Evolutionary conservation across 2,797 vertebrate genomes (phyloP).

Genomic region (Syngnathus rostellatus): DNA sequence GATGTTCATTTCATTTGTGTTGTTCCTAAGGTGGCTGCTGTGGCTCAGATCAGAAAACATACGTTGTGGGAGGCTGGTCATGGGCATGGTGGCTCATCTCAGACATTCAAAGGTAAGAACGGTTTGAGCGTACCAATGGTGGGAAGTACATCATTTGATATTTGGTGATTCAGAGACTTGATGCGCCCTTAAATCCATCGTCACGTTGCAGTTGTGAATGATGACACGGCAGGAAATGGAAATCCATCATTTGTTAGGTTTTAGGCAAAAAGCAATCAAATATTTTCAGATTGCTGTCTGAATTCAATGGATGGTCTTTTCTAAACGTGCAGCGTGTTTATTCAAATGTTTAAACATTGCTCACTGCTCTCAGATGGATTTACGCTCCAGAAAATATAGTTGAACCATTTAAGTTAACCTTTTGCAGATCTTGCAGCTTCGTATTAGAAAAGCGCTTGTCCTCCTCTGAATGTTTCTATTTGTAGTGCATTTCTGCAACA

Average conservation of each 20-base stretch:
- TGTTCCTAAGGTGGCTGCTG: slow-evolving; percentile 78
- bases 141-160: background rate
- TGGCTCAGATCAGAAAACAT: slow-evolving; percentile 77
- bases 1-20: slow-evolving; percentile 11
- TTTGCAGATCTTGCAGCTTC: background rate
- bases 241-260: background rate
- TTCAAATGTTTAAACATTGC: slow-evolving; percentile 24
- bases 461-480: background rate
- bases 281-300: slow-evolving; percentile 1
- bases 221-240: background rate
- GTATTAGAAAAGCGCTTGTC: background rate
- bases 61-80: slow-evolving; percentile 85
- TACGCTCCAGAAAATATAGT: slow-evolving; percentile 1
- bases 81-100: slow-evolving; percentile 93
- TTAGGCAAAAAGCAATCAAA: background rate
- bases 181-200: too few relatives aligned
- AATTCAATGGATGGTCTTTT: background rate
- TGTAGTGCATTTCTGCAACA: background rate
- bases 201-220: background rate
- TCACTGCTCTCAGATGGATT: slow-evolving; percentile 7
- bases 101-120: slow-evolving; percentile 88
- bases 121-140: slow-evolving; percentile 62
- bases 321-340: slow-evolving; percentile 18
- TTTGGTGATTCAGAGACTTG: background rate
- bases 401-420: background rate